Evolutionary conservation across 2,888 invertebrate genomes (phyloP), one percentile per base, ranked within the genome.

Genomic region (Cyaniris semiargus): DNA sequence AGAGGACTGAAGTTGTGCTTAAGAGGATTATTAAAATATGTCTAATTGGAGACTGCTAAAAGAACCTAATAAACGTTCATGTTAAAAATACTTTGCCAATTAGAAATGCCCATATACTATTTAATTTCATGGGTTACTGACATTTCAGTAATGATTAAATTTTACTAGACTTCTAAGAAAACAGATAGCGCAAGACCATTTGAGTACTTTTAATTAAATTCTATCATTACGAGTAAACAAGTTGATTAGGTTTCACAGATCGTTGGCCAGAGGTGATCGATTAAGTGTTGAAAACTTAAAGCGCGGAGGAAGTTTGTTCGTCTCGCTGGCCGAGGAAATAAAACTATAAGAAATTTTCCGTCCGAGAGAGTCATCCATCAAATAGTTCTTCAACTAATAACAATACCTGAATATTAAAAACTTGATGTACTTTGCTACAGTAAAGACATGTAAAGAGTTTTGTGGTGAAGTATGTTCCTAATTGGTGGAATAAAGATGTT

Each of bases 191-290:
- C 13, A 58, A 58, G 21, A 23, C 13, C 60, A 8, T 23, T 23
- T 6, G 27, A 27, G 66, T 18, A 66, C 4, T 66, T 66, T 66
- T 66, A 66, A 66, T 66, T 66, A 31, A 66, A 66, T 15, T 31
- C 66, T 31, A 18, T 66, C 15, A 38, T 71, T 21, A 71, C 21
- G n/a, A 38, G 71, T 38, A 71, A 72, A 79, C 77, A 78, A 71
- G 79, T 80, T 80, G 81, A 80, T 79, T 81, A 82, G 80, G 82
- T 84, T 86, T 85, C 82, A 85, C 85, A 87, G 89, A 87, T 87
- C 88, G 85, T 89, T 88, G 89, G 83, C 86, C 85, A 89, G 82
- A 81, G 84, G 88, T 90, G 90, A 91, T 91, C 89, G 90, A 90
- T 91, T 88, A 90, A 87, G 85, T 87, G 87, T 89, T 85, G 84